phyloP scores from a whole-genome alignment of 2,797 vertebrate genomes.

The Clarias laeviceps region DNA sequence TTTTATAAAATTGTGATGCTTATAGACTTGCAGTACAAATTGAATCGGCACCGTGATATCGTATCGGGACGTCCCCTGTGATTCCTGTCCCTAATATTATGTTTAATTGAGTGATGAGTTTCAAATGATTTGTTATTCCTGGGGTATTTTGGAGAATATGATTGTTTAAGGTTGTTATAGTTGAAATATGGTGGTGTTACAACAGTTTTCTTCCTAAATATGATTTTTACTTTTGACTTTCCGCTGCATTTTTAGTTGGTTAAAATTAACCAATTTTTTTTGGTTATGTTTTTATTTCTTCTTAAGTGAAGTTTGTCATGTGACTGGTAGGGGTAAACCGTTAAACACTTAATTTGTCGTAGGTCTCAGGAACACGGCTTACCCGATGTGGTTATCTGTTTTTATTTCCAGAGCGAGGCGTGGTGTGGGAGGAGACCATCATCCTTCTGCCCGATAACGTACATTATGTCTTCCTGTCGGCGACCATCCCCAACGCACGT shows the following conservation, averaged over 20 bases:
- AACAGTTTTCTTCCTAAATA: not conserved
- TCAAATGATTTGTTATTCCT: not conserved
- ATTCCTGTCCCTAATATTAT: not conserved
- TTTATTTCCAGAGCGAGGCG: conserved; percentile 85
- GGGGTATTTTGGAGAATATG: not conserved
- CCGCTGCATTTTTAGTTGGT: too few species aligned
- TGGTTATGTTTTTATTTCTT: not conserved
- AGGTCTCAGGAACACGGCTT: too few species aligned
- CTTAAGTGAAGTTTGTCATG: not conserved
- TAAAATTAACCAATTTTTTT: not conserved
- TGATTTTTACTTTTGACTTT: not conserved
- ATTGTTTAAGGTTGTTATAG: too few species aligned
- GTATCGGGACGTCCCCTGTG: too few species aligned
- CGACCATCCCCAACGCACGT: conserved; percentile 95
- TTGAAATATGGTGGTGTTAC: not conserved
- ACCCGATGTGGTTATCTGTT: not conserved
- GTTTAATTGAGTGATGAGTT: not conserved
- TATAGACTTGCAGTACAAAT: too few species aligned
- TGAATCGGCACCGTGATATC: too few species aligned
- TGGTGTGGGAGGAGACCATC: conserved; percentile 99
- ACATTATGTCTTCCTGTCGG: conserved; percentile 97
- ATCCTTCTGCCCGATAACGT: conserved; percentile 98
- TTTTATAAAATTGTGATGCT: too few species aligned
- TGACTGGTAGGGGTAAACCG: not conserved
- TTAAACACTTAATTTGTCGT: not conserved